Evolutionary conservation across 1,140 invertebrate species (phyloP).

Genomic region (Achroia grisella): DNA sequence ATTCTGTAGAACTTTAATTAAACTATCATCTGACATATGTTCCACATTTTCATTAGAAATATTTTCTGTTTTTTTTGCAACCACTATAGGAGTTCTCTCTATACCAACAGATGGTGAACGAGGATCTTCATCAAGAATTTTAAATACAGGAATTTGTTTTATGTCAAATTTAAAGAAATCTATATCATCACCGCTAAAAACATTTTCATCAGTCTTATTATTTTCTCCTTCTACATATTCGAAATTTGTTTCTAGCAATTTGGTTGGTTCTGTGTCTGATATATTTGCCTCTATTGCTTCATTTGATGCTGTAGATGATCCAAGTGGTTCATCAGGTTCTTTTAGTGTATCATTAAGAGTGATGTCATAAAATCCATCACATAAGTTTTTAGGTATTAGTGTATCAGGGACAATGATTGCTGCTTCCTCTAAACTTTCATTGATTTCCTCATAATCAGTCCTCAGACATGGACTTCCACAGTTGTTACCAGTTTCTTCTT

Average conservation of each 20-base stretch:
- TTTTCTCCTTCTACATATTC: slow-evolving; percentile 56
- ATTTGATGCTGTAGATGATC: slow-evolving; percentile 59
- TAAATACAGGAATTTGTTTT: slow-evolving; percentile 37
- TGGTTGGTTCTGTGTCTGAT: slow-evolving; percentile 30
- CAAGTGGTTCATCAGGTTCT: slow-evolving; percentile 45
- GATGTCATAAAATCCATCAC: slow-evolving; percentile 48
- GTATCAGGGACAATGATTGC: slow-evolving; percentile 33
- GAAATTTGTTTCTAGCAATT: slow-evolving; percentile 69
- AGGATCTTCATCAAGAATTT: slow-evolving; percentile 55
- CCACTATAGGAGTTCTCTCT: slow-evolving; percentile 65
- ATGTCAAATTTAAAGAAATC: slow-evolving; percentile 19
- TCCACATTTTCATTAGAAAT: slow-evolving; percentile 47
- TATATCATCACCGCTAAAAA: slow-evolving; percentile 10
- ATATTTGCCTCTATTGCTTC: slow-evolving; percentile 51
- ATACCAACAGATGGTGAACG: slow-evolving; percentile 65
- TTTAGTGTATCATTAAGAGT: slow-evolving; percentile 49
- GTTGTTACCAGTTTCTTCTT: slow-evolving; percentile 22
- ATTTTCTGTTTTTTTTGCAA: slow-evolving; percentile 25
- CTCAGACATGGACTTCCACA: slow-evolving; percentile 44
- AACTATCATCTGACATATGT: slow-evolving; percentile 61
- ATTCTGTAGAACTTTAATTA: slow-evolving; percentile 56
- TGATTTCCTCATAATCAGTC: slow-evolving; percentile 27
- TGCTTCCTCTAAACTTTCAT: slow-evolving; percentile 29
- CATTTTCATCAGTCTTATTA: slow-evolving; percentile 29
- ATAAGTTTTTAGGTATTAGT: slow-evolving; percentile 55